Percentiles rank a stretch among this genome's conserved stretches.
Conservation (phyloP, 2,888 invertebrate species). For the Anthophora plumipes region DNA sequence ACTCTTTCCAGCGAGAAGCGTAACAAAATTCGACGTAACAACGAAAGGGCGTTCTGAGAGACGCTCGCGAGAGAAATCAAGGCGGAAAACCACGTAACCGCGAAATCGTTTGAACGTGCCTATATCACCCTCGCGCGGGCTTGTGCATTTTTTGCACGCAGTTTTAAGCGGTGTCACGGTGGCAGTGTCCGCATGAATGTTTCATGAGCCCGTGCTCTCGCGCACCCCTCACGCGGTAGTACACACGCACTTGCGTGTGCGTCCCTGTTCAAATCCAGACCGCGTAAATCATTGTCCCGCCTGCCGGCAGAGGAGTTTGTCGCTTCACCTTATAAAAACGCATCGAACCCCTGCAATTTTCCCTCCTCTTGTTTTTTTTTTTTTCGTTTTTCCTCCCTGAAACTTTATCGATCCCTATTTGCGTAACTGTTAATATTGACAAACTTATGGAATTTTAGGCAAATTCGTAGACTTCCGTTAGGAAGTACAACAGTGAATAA, state of each 20-base stretch:
- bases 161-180: conserved; percentile 70
- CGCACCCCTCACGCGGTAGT: conserved; percentile 32
- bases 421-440: no score
- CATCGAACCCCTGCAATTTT: neutral
- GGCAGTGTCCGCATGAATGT: conserved; percentile 72
- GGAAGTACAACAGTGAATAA: no score
- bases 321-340: conserved; percentile 7
- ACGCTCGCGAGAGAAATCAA: conserved; percentile 51
- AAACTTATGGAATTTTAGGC: no score
- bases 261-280: conserved; percentile 48
- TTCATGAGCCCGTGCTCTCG: conserved; percentile 71
- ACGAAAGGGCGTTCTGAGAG: conserved; percentile 41
- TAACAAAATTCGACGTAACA: conserved; percentile 50
- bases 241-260: conserved; percentile 41
- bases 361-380: neutral
- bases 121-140: conserved; percentile 53
- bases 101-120: conserved; percentile 62
- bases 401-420: no score
- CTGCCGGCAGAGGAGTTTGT: neutral
- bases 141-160: conserved; percentile 57
- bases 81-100: conserved; percentile 63
- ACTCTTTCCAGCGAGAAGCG: conserved; percentile 17
- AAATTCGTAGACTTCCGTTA: no score
- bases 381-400: neutral
- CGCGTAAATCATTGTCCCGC: conserved; percentile 56